phyloP scores from a whole-genome alignment of 1,140 invertebrate genomes.

The Ceratoteleas bidentatus region DNA sequence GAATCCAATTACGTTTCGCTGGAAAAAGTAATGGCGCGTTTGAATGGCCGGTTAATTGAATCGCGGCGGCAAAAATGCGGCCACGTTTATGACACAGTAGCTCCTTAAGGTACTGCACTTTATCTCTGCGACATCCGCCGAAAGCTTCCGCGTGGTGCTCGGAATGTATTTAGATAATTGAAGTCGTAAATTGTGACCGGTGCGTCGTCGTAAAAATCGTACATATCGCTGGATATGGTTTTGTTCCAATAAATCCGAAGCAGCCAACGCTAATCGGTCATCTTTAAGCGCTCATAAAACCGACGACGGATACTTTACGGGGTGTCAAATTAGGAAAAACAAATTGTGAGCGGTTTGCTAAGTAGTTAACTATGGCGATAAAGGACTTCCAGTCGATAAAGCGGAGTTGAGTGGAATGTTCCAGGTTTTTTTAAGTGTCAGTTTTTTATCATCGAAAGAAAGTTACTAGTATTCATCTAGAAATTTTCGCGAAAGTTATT shows the following conservation, averaged over 20 bases:
- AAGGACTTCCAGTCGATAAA: too few species aligned
- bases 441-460: too few species aligned
- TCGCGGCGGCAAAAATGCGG: constrained; percentile 2
- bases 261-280: constrained; percentile 50
- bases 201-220: constrained; percentile 49
- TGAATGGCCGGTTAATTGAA: constrained; percentile 4
- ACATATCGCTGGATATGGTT: constrained; percentile 40
- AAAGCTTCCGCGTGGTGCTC: constrained; percentile 46
- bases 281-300: constrained; percentile 41
- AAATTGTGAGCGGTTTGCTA: constrained; percentile 17
- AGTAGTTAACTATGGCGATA: background rate
- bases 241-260: constrained; percentile 49
- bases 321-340: constrained; percentile 43
- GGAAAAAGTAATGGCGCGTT: constrained; percentile 2
- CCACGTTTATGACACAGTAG: constrained; percentile 61
- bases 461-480: too few species aligned
- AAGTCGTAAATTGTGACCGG: constrained; percentile 54
- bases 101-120: constrained; percentile 51
- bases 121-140: constrained; percentile 40
- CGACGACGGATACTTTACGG: constrained; percentile 11
- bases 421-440: too few species aligned
- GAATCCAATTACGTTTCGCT: constrained; percentile 3
- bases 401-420: too few species aligned
- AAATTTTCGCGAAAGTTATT: too few species aligned
- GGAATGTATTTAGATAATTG: constrained; percentile 60